A percentile compares a stretch with the other conserved stretches of the same genome.
Conservation (phyloP, 2,113 vertebrate genomes). For the Physeter macrocephalus region DNA sequence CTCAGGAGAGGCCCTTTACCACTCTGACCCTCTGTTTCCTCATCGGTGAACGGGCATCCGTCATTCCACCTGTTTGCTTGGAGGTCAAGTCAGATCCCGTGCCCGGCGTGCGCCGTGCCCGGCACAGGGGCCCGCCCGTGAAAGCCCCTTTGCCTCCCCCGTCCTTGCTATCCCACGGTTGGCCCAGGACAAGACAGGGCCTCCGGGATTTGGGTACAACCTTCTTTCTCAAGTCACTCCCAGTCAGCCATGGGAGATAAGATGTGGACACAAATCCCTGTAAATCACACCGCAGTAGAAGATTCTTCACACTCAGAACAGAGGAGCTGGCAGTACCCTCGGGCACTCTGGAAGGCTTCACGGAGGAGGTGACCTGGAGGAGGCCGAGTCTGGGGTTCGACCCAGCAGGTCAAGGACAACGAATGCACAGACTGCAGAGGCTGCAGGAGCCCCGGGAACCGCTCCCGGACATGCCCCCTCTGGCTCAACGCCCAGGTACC, state of each 20-base stretch:
- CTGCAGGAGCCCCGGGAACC: no score
- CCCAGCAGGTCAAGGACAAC: neutral
- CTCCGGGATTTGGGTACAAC: neutral
- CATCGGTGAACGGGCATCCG: fast-evolving
- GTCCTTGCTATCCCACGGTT: fast-evolving
- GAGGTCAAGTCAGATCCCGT: neutral
- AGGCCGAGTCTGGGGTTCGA: neutral
- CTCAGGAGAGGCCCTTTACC: neutral
- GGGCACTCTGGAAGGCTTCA: fast-evolving
- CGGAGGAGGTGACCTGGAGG: neutral
- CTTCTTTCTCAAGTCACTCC: neutral
- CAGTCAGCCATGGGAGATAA: no score
- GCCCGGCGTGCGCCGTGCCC: neutral
- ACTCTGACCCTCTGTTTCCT: neutral
- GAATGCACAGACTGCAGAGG: neutral
- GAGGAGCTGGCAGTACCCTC: fast-evolving
- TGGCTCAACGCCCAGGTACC: fast-evolving
- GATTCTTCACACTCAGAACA: neutral
- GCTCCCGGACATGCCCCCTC: fast-evolving
- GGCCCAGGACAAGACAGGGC: neutral
- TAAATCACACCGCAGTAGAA: fast-evolving
- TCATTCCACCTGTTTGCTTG: fast-evolving
- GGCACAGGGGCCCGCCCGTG: neutral
- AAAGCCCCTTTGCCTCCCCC: fast-evolving
- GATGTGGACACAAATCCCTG: fast-evolving